A percentile compares a stretch with the other conserved stretches of the same genome.
Conservation (phyloP, 2,888 invertebrate genomes). For the Gnatocerus cornutus region DNA sequence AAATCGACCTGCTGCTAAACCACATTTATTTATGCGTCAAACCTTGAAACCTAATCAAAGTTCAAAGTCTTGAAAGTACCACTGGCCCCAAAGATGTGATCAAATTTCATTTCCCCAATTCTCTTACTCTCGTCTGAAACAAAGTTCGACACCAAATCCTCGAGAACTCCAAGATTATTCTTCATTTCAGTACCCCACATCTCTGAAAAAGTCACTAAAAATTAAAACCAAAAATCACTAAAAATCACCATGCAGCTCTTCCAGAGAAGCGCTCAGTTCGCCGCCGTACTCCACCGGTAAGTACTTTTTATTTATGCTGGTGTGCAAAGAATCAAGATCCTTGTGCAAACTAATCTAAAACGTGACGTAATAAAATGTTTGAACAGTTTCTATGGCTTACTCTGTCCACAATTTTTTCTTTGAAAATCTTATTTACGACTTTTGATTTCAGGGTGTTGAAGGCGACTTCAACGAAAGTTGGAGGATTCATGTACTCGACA, state of each 20-base stretch:
- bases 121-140: constrained; percentile 10
- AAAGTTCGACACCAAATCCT: constrained; percentile 9
- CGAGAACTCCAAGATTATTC: neutral
- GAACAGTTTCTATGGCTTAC: too few relatives aligned
- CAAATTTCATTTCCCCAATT: constrained; percentile 5
- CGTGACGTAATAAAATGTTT: too few relatives aligned
- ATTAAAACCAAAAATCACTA: neutral
- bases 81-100: constrained; percentile 49
- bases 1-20: too few relatives aligned
- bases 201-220: neutral
- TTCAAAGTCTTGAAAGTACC: constrained; percentile 62
- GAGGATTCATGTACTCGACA: constrained; percentile 17
- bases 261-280: neutral
- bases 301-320: neutral
- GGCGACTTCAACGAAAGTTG: constrained; percentile 5
- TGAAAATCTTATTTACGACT: neutral
- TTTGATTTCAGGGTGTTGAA: neutral
- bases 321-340: constrained; percentile 17
- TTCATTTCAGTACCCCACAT: constrained; percentile 35
- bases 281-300: constrained; percentile 16
- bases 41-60: constrained; percentile 53
- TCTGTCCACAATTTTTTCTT: constrained; percentile 1
- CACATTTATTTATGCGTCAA: too few relatives aligned
- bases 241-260: constrained; percentile 12
- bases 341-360: constrained; percentile 8